Evolutionary conservation across 2,113 vertebrate species (phyloP).

Genomic region (Hemichromis elongatus): DNA sequence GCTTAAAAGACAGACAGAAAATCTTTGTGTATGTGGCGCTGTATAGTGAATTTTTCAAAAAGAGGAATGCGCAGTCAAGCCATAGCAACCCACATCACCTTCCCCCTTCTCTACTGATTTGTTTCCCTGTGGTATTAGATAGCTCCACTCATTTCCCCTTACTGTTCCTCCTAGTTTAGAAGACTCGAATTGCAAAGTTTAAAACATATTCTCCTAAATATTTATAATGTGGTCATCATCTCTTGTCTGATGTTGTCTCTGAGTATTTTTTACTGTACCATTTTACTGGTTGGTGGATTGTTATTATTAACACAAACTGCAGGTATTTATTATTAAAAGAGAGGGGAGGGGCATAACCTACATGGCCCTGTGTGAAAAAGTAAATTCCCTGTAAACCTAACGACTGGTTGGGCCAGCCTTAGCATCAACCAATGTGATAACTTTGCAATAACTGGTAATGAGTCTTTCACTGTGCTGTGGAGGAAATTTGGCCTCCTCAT

Average conservation of each 20-base stretch:
- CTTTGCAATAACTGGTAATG: background rate
- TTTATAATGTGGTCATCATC: background rate
- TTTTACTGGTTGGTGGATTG: background rate
- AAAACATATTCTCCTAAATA: background rate
- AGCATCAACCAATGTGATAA: background rate
- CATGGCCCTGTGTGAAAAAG: background rate
- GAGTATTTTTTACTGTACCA: background rate
- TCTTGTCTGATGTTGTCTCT: background rate
- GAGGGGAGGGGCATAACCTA: no score
- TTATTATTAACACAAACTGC: background rate
- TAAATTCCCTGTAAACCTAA: background rate
- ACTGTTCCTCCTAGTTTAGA: background rate
- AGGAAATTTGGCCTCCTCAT: background rate
- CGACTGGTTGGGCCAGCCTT: background rate
- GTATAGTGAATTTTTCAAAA: slow-evolving; percentile 2
- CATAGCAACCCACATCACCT: background rate
- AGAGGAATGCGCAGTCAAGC: slow-evolving; percentile 39
- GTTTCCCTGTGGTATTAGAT: slow-evolving; percentile 40
- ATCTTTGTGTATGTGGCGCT: background rate
- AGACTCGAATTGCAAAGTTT: slow-evolving; percentile 28
- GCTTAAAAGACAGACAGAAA: background rate
- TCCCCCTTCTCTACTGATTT: slow-evolving; percentile 16
- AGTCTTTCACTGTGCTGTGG: background rate
- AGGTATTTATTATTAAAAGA: background rate
- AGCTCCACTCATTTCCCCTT: slow-evolving; percentile 26